phyloP scores from a whole-genome alignment of 2,888 invertebrate genomes.

The Scaptodrosophila latifasciaeformis region DNA sequence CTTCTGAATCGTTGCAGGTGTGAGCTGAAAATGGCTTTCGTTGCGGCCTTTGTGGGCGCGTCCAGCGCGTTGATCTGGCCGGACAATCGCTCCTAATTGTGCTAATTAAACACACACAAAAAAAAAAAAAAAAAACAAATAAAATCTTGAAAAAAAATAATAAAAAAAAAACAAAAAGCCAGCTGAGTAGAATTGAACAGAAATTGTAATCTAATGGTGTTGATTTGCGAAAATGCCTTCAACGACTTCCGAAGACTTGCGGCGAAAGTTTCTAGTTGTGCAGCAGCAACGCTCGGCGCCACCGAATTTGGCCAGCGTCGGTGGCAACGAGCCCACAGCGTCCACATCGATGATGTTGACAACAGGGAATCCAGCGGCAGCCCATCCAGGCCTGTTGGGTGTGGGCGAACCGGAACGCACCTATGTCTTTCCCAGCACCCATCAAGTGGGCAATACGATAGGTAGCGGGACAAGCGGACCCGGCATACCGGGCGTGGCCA shows the following conservation, averaged over 20 bases:
- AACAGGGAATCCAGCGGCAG: conserved; percentile 3
- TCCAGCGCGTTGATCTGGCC: too few relatives aligned
- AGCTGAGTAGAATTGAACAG: too few relatives aligned
- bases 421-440: conserved; percentile 72
- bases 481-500: conserved; percentile 58
- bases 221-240: conserved; percentile 72
- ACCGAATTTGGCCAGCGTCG: conserved; percentile 53
- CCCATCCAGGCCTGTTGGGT: conserved; percentile 5
- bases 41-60: not conserved
- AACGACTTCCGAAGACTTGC: conserved; percentile 73
- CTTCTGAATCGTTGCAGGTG: too few relatives aligned
- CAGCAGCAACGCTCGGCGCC: conserved; percentile 71
- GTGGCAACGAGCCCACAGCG: conserved; percentile 27
- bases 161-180: not conserved
- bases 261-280: conserved; percentile 73
- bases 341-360: conserved; percentile 31
- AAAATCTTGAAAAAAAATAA: too few relatives aligned
- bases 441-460: conserved; percentile 39
- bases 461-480: conserved; percentile 55
- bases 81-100: conserved; percentile 3
- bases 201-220: conserved; percentile 67
- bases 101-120: conserved; percentile 20
- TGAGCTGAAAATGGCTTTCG: conserved; percentile 14
- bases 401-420: conserved; percentile 71
- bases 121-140: too few relatives aligned